Percentiles rank a stretch among this genome's conserved stretches.
phyloP scores from a whole-genome alignment of 2,888 invertebrate species.

The Ophion costatus region DNA sequence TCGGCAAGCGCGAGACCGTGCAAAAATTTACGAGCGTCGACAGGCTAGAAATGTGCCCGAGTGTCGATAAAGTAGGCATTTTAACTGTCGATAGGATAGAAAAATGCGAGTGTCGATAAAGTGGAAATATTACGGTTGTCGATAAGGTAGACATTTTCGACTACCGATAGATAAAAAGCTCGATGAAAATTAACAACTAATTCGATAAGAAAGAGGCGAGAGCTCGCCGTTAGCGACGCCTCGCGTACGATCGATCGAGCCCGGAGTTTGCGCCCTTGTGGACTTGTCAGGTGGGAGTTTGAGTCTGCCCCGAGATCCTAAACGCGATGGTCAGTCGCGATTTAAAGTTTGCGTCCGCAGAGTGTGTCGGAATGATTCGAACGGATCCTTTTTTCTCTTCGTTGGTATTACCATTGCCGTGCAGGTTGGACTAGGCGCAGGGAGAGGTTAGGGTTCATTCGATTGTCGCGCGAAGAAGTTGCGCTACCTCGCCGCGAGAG shows the following conservation, averaged over 20 bases:
- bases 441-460: not conserved
- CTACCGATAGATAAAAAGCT: constrained; percentile 26
- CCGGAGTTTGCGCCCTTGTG: constrained; percentile 56
- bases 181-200: not conserved
- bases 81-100: no score
- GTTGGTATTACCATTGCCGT: not conserved
- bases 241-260: constrained; percentile 43
- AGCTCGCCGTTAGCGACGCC: not conserved
- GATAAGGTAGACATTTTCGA: not conserved
- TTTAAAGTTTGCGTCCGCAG: constrained; percentile 39
- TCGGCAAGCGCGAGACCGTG: no score
- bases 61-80: no score
- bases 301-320: not conserved
- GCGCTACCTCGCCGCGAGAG: constrained; percentile 17
- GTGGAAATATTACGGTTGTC: no score
- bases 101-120: no score
- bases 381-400: not conserved
- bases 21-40: no score
- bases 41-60: no score
- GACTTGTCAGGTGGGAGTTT: not conserved
- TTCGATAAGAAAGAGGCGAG: constrained; percentile 16
- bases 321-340: constrained; percentile 45
- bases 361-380: constrained; percentile 20
- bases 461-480: constrained; percentile 12
- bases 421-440: not conserved